These are phyloP conservation scores for Amiota communis DNA, from an alignment of 2,888 invertebrate species.

Conservation along the genomic window DNA sequence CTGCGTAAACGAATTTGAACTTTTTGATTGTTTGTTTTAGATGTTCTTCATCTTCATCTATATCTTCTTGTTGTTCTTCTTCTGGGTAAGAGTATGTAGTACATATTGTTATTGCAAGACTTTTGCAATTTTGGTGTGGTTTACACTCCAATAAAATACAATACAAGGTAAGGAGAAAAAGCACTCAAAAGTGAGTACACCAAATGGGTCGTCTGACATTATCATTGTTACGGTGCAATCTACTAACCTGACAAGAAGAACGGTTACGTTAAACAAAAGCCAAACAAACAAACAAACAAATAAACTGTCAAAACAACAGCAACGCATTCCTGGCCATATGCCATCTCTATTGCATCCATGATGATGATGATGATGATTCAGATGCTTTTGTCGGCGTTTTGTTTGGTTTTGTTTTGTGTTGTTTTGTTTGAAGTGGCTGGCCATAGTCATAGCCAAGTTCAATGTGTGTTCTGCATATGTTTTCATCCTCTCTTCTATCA, in stretches of 20 bases:
- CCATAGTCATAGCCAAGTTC: not conserved
- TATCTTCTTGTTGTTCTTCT: constrained; percentile 21
- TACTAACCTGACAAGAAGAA: constrained; percentile 47
- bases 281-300: constrained; percentile 16
- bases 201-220: constrained; percentile 24
- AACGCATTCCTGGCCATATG: constrained; percentile 6
- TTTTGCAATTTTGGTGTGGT: not conserved
- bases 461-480: not conserved
- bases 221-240: constrained; percentile 44
- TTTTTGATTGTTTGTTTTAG: constrained; percentile 17
- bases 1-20: constrained; percentile 18
- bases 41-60: not conserved
- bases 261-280: constrained; percentile 15
- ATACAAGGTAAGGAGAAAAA: constrained; percentile 14
- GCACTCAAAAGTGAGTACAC: constrained; percentile 31
- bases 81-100: constrained; percentile 38
- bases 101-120: too few species aligned
- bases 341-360: not conserved
- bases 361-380: not conserved
- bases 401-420: not conserved
- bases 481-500: not conserved
- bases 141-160: constrained; percentile 44
- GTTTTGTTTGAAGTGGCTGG: not conserved
- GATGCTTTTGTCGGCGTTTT: not conserved
- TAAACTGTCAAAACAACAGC: constrained; percentile 27